Percentiles rank a stretch among this genome's conserved stretches.
These are phyloP conservation scores for Ophion ellenae DNA, from an alignment of 2,888 invertebrate species.

Conservation along the genomic window DNA sequence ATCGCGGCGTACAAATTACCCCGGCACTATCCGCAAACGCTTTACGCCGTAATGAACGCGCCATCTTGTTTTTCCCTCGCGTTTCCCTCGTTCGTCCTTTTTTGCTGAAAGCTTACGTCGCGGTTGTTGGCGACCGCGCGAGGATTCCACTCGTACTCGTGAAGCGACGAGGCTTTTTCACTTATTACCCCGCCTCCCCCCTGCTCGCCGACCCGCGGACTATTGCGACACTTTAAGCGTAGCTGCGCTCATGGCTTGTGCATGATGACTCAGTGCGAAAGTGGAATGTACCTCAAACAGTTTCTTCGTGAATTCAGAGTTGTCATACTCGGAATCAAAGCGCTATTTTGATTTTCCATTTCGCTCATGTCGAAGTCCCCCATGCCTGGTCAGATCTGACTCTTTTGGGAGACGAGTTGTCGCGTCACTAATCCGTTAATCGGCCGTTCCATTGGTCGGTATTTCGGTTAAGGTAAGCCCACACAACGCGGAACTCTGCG, in stretches of 20 bases:
- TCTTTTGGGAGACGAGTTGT: neutral
- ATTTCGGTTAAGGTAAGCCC: neutral
- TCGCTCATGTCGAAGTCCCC: no score
- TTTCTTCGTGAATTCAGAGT: no score
- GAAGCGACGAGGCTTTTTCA: constrained; percentile 37
- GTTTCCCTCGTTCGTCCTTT: constrained; percentile 16
- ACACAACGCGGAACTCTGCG: neutral
- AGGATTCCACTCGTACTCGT: constrained; percentile 5
- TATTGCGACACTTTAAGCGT: neutral
- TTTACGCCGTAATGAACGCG: constrained; percentile 68
- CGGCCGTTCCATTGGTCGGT: neutral
- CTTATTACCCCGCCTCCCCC: constrained; percentile 10
- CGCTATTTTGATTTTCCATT: neutral
- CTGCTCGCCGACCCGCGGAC: neutral
- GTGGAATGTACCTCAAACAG: no score
- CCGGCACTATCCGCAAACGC: constrained; percentile 72
- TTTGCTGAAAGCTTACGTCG: constrained; percentile 39
- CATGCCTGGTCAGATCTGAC: neutral
- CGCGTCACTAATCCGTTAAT: neutral
- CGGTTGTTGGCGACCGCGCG: constrained; percentile 3
- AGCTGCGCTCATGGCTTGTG: neutral
- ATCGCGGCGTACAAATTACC: constrained; percentile 67
- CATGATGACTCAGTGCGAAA: no score
- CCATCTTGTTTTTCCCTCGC: constrained; percentile 2
- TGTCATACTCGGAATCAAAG: neutral